Conservation (phyloP, 2,797 vertebrate genomes). For the Hippocampus kuda region DNA sequence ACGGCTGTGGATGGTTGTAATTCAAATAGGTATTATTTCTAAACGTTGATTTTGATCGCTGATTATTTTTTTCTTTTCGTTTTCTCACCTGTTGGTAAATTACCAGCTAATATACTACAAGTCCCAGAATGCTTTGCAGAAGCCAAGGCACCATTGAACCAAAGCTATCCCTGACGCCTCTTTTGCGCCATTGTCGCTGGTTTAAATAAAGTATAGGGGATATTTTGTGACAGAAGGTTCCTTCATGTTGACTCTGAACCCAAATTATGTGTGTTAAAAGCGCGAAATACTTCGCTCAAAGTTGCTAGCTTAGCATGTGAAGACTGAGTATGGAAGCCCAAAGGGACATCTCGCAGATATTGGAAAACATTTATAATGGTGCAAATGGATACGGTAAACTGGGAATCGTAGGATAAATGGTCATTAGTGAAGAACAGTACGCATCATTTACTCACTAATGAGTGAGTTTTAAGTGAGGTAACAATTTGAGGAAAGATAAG, state of each 20-base stretch:
- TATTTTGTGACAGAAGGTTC: background rate
- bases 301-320: background rate
- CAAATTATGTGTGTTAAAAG: background rate
- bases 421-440: too few relatives aligned
- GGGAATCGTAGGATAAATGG: too few relatives aligned
- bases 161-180: too few relatives aligned
- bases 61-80: background rate
- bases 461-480: too few relatives aligned
- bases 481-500: too few relatives aligned
- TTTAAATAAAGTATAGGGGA: background rate
- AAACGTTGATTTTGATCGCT: too few relatives aligned
- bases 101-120: background rate
- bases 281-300: background rate
- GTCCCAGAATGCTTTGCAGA: background rate
- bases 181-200: background rate
- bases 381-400: too few relatives aligned
- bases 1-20: too few relatives aligned
- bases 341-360: background rate
- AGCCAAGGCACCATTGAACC: too few relatives aligned
- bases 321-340: background rate
- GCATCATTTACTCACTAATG: too few relatives aligned
- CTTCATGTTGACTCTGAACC: background rate
- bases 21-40: too few relatives aligned
- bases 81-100: background rate
- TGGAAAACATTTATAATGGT: too few relatives aligned